Evolutionary conservation across 2,888 invertebrate genomes (phyloP).

Genomic region (Pandemis cinnamomeana): DNA sequence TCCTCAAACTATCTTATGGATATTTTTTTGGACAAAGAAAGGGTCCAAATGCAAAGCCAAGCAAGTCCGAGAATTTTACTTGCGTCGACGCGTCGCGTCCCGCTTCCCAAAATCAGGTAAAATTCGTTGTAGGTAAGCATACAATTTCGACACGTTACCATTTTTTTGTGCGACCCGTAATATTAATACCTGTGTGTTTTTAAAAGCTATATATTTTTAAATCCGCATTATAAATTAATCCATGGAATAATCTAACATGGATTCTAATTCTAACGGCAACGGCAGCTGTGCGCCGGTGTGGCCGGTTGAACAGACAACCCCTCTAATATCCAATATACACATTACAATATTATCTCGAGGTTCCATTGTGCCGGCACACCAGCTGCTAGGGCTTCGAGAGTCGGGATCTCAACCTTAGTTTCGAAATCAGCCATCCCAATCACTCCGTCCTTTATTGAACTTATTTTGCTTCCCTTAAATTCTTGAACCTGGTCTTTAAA

Average conservation of each 20-base stretch:
- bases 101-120: neutral
- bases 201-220: too few relatives aligned
- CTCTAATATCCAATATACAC: conserved; percentile 59
- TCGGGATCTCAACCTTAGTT: conserved; percentile 39
- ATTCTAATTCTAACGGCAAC: conserved; percentile 58
- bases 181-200: neutral
- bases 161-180: neutral
- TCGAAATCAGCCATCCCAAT: conserved; percentile 9
- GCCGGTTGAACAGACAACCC: conserved; percentile 58
- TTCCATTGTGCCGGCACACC: conserved; percentile 57
- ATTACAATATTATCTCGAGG: conserved; percentile 55
- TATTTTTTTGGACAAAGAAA: neutral
- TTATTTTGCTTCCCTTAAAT: neutral
- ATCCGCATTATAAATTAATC: neutral
- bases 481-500: neutral
- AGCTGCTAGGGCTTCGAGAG: conserved; percentile 52
- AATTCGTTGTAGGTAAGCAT: neutral
- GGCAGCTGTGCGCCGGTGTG: conserved; percentile 57
- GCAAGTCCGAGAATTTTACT: neutral
- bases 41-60: neutral
- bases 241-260: conserved; percentile 51
- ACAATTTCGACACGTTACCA: neutral
- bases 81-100: neutral
- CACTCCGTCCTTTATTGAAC: neutral
- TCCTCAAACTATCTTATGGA: neutral